A percentile compares a stretch with the other conserved stretches of the same genome.
Conservation (phyloP, 1,140 invertebrate species). For the Meloidogyne exigua region DNA sequence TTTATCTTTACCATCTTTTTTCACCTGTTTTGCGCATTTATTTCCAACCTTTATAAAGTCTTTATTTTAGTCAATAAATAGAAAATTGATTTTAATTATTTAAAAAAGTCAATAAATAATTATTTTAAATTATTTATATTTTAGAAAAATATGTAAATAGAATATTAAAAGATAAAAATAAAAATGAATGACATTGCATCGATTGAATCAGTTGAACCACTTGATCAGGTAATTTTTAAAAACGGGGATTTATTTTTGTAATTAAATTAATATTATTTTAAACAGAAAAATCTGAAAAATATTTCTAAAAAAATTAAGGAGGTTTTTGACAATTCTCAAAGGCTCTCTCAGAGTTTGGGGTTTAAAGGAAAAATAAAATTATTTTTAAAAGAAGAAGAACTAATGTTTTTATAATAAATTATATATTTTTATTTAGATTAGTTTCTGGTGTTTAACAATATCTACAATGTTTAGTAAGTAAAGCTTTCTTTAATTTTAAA, state of each 20-base stretch:
- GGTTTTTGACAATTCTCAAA: too few species aligned
- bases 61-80: not conserved
- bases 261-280: too few species aligned
- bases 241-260: too few species aligned
- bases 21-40: not conserved
- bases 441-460: constrained; percentile 26
- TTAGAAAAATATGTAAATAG: not conserved
- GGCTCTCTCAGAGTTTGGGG: too few species aligned
- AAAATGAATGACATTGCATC: constrained; percentile 29
- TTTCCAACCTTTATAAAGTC: not conserved
- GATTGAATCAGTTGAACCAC: constrained; percentile 24
- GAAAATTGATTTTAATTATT: not conserved
- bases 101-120: not conserved
- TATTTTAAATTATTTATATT: not conserved
- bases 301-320: too few species aligned
- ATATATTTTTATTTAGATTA: not conserved
- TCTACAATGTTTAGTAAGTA: constrained; percentile 30
- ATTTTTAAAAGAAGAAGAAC: too few species aligned
- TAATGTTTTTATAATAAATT: too few species aligned
- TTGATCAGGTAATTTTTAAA: constrained; percentile 5
- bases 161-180: not conserved
- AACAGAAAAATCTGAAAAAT: too few species aligned
- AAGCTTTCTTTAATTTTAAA: not conserved
- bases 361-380: too few species aligned
- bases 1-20: not conserved